phyloP scores from a whole-genome alignment of 2,888 invertebrate genomes.

The Noctua pronuba region DNA sequence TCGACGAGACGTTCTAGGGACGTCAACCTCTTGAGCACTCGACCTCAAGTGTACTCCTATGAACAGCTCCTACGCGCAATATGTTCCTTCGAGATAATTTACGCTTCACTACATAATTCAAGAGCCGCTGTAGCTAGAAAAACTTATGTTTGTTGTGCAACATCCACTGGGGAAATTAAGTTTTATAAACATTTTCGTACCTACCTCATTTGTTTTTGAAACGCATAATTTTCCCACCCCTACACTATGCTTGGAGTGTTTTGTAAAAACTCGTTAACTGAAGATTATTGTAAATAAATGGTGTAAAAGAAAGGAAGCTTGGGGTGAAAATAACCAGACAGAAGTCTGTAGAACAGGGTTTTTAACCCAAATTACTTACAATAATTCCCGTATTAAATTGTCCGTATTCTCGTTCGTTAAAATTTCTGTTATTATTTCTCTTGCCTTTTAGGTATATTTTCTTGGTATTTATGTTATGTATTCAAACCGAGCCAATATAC shows the following conservation, averaged over 20 bases:
- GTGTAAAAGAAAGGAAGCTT: conserved; percentile 11
- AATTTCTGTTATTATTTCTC: conserved; percentile 7
- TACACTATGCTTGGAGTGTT: conserved; percentile 6
- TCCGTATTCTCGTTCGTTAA: background rate
- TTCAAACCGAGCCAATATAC: conserved; percentile 30
- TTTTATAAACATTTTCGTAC: conserved; percentile 40
- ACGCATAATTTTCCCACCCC: conserved; percentile 31
- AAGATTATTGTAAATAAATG: conserved; percentile 46
- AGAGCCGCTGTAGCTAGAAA: conserved; percentile 67
- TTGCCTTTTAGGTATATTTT: background rate
- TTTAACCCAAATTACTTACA: background rate
- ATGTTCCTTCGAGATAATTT: conserved; percentile 80
- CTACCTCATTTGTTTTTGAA: conserved; percentile 31
- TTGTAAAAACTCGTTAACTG: conserved; percentile 29
- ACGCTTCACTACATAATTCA: conserved; percentile 75
- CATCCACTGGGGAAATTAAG: conserved; percentile 71
- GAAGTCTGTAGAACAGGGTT: background rate
- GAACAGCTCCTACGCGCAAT: conserved; percentile 82
- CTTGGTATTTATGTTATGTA: conserved; percentile 11
- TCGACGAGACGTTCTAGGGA: conserved; percentile 72
- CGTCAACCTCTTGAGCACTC: conserved; percentile 80
- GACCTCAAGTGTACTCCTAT: conserved; percentile 81
- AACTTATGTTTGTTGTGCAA: conserved; percentile 70
- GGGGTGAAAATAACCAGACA: conserved; percentile 16
- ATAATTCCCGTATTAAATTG: background rate